These are phyloP conservation scores for Drosophila borborema DNA, from an alignment of 2,888 invertebrate species.

Conservation along the genomic window DNA sequence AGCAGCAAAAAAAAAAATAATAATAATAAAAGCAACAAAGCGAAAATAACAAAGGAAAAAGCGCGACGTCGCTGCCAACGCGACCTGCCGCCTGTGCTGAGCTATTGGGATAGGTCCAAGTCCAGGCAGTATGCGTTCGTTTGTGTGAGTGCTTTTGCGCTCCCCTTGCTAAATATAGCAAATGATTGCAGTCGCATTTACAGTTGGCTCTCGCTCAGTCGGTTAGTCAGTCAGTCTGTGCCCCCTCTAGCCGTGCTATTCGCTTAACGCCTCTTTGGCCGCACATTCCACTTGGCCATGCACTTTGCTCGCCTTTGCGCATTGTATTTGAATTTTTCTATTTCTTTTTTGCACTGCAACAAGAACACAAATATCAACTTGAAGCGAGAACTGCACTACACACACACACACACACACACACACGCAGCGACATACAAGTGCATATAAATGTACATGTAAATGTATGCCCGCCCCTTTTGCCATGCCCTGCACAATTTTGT, in stretches of 20 bases:
- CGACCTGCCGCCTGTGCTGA: constrained; percentile 65
- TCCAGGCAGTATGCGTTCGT: constrained; percentile 49
- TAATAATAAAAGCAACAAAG: not conserved
- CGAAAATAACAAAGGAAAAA: constrained; percentile 55
- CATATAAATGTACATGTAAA: not conserved
- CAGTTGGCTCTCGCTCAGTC: constrained; percentile 44
- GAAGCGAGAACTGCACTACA: constrained; percentile 42
- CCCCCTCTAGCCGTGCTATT: constrained; percentile 5
- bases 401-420: constrained; percentile 8
- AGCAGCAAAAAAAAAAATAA: not conserved
- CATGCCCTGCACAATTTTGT: constrained; percentile 67
- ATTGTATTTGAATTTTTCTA: constrained; percentile 51
- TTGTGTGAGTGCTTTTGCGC: constrained; percentile 19
- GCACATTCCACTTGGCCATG: constrained; percentile 51
- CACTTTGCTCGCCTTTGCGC: constrained; percentile 55
- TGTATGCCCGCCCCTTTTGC: constrained; percentile 27
- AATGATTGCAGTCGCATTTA: constrained; percentile 64
- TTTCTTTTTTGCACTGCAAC: constrained; percentile 37
- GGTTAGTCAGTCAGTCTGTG: constrained; percentile 54
- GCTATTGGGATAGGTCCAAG: constrained; percentile 75
- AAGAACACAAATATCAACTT: constrained; percentile 22
- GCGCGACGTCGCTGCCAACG: constrained; percentile 37
- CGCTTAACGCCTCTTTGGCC: constrained; percentile 1
- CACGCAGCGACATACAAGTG: not conserved
- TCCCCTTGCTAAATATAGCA: constrained; percentile 64